Evolutionary conservation across 2,888 invertebrate species (phyloP).

Genomic region (Gari tellinella): DNA sequence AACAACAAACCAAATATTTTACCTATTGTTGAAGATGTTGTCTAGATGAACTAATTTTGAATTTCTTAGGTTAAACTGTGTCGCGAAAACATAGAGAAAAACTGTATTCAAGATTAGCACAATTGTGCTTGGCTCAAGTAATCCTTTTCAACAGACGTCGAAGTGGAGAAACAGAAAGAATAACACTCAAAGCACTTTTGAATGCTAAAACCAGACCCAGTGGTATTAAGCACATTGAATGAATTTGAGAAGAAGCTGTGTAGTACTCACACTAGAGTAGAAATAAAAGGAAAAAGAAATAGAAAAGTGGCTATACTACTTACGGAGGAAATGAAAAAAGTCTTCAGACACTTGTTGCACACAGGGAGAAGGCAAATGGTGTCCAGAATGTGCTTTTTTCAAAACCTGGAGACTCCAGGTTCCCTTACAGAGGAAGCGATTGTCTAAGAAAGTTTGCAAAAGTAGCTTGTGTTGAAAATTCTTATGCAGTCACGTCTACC

Average conservation of each 20-base stretch:
- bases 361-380: conserved; percentile 19
- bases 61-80: not conserved
- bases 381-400: conserved; percentile 19
- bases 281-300: conserved; percentile 41
- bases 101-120: too few relatives aligned
- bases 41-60: conserved; percentile 19
- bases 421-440: conserved; percentile 47
- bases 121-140: conserved; percentile 34
- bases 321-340: conserved; percentile 27
- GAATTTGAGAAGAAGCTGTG: conserved; percentile 40
- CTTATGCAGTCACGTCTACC: too few relatives aligned
- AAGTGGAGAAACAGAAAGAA: conserved; percentile 85
- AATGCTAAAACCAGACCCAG: conserved; percentile 12
- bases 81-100: too few relatives aligned
- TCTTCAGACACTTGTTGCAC: conserved; percentile 11
- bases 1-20: conserved; percentile 35
- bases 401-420: conserved; percentile 9
- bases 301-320: conserved; percentile 38
- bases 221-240: conserved; percentile 19
- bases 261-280: conserved; percentile 24
- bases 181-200: conserved; percentile 29
- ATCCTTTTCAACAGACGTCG: conserved; percentile 85
- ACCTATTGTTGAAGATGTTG: conserved; percentile 48
- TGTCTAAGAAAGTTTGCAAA: conserved; percentile 23
- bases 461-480: conserved; percentile 15